These are phyloP conservation scores for Luperina nickerlii DNA, from an alignment of 2,888 invertebrate species.

Conservation along the genomic window DNA sequence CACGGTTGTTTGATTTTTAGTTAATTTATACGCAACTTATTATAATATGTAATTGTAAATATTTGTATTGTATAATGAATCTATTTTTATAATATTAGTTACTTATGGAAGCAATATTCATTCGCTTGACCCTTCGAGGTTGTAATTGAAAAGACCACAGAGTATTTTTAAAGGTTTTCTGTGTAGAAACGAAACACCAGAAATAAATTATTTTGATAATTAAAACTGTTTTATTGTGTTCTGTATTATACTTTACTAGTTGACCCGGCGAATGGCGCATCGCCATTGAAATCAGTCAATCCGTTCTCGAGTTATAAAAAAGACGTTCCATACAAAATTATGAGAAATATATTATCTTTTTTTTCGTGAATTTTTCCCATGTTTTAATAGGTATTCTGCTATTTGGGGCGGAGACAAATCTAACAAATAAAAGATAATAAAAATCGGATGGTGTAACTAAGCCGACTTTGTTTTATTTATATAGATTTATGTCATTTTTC, in stretches of 20 bases:
- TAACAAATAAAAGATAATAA: too few species aligned
- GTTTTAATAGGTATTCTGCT: too few species aligned
- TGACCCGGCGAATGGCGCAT: too few species aligned
- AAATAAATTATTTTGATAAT: slow-evolving; percentile 85
- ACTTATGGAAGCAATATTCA: slow-evolving; percentile 67
- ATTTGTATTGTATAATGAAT: slow-evolving; percentile 76
- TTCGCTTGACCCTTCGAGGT: slow-evolving; percentile 62
- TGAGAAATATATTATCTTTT: too few species aligned
- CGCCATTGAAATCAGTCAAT: too few species aligned
- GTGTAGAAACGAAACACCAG: slow-evolving; percentile 72
- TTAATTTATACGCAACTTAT: slow-evolving; percentile 63
- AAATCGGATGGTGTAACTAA: too few species aligned
- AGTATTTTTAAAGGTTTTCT: slow-evolving; percentile 76
- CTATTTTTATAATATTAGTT: slow-evolving; percentile 83
- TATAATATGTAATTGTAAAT: slow-evolving; percentile 66
- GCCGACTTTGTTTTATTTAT: too few species aligned
- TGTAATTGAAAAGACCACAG: slow-evolving; percentile 68
- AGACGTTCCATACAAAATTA: too few species aligned
- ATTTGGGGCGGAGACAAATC: too few species aligned
- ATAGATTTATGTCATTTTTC: too few species aligned
- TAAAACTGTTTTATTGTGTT: slow-evolving; percentile 39
- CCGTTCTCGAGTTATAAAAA: too few species aligned
- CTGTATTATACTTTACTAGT: neutral
- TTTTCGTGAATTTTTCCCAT: too few species aligned
- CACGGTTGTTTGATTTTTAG: slow-evolving; percentile 68